phyloP scores from a whole-genome alignment of 2,888 invertebrate genomes.

The Apomyelois bistriatella region DNA sequence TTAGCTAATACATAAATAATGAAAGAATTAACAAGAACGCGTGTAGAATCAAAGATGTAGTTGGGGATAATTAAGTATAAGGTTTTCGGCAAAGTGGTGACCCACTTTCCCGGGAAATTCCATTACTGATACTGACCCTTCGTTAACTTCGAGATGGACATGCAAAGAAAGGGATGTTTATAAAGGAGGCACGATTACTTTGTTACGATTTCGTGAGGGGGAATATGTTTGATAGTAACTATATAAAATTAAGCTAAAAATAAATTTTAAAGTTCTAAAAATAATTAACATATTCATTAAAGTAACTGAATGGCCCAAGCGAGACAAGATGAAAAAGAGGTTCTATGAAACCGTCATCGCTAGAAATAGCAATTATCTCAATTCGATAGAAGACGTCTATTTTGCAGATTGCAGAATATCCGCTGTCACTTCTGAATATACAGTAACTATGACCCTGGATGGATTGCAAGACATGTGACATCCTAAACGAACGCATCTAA shows the following conservation, averaged over 20 bases:
- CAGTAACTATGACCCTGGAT: not conserved
- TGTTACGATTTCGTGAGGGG: not conserved
- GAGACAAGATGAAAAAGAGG: not conserved
- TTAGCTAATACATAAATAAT: not conserved
- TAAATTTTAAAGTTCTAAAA: too few relatives aligned
- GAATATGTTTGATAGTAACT: too few relatives aligned
- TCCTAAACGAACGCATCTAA: slow-evolving; percentile 14
- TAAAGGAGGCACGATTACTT: not conserved
- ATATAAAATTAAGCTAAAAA: too few relatives aligned
- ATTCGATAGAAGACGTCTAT: not conserved
- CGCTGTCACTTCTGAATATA: not conserved
- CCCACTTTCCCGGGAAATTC: not conserved
- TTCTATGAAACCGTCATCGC: too few relatives aligned
- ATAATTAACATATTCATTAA: too few relatives aligned
- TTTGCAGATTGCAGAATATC: not conserved
- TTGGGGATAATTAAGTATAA: not conserved
- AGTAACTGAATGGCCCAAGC: not conserved
- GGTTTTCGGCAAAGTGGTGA: not conserved
- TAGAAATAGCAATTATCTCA: not conserved
- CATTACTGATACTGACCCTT: slow-evolving; percentile 4
- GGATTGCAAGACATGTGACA: not conserved
- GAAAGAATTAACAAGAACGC: not conserved
- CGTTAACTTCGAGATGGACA: not conserved
- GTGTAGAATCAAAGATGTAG: not conserved
- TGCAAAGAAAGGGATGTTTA: not conserved